phyloP scores from a whole-genome alignment of 2,797 vertebrate genomes.

The Macropus fuliginosus region DNA sequence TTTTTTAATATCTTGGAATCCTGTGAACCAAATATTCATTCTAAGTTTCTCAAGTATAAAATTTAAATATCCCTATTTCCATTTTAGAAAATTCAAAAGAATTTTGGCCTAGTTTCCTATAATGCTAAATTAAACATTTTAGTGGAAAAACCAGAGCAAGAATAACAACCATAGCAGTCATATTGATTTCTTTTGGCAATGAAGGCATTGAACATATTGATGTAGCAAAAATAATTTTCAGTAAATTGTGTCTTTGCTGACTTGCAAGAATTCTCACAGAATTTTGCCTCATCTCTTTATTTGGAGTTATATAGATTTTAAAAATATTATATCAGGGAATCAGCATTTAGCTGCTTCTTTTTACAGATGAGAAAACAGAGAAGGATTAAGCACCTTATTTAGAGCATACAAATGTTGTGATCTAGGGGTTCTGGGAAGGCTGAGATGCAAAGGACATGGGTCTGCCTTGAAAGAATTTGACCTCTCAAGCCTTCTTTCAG shows the following conservation, averaged over 20 bases:
- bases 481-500: too few relatives aligned
- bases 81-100: constrained; percentile 26
- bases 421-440: too few relatives aligned
- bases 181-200: constrained; percentile 32
- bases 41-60: constrained; percentile 20
- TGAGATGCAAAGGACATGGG: too few relatives aligned
- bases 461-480: too few relatives aligned
- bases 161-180: not conserved
- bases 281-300: constrained; percentile 2
- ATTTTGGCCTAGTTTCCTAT: constrained; percentile 2
- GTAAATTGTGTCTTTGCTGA: constrained; percentile 34
- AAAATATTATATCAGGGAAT: not conserved
- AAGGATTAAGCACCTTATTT: not conserved
- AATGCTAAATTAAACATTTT: not conserved
- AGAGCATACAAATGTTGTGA: not conserved
- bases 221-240: constrained; percentile 7
- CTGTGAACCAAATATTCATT: constrained; percentile 18
- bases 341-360: not conserved
- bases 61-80: constrained; percentile 19
- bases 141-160: not conserved
- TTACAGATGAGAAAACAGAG: not conserved
- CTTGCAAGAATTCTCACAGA: not conserved
- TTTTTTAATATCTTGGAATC: constrained; percentile 23
- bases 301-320: not conserved
- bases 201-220: not conserved